Conservation (phyloP, 2,113 vertebrate species). For the Passer domesticus region DNA sequence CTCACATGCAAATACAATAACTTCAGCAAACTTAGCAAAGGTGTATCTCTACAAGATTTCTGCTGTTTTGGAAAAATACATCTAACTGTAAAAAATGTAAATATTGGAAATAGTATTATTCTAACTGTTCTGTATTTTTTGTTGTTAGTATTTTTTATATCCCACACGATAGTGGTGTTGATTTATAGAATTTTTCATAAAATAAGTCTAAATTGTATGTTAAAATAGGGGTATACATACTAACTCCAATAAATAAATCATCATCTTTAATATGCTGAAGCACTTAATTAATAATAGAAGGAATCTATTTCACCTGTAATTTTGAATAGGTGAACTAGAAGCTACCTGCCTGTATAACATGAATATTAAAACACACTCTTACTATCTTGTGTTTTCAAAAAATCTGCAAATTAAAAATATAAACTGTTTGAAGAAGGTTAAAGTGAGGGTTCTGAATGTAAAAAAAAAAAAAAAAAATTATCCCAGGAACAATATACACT, state of each 20-base stretch:
- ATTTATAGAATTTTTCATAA: constrained; percentile 59
- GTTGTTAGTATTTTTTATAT: constrained; percentile 64
- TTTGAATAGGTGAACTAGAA: constrained; percentile 15
- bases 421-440: neutral
- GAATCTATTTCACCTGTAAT: neutral
- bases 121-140: constrained; percentile 40
- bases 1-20: neutral
- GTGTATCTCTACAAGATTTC: neutral
- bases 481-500: neutral
- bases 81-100: constrained; percentile 40
- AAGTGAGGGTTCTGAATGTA: constrained; percentile 10
- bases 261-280: neutral
- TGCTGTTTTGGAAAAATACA: constrained; percentile 7
- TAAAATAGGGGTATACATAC: neutral
- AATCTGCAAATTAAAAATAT: neutral
- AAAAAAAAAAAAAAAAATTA: neutral
- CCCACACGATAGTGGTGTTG: neutral
- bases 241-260: neutral
- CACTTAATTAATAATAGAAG: neutral
- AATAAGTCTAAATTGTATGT: constrained; percentile 16
- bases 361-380: neutral
- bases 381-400: neutral
- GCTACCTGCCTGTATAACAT: neutral
- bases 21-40: neutral
- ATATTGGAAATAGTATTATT: constrained; percentile 53